Base-by-base conservation (phyloP, 1,140 invertebrate species). In the Drosophila pruinosa region DNA sequence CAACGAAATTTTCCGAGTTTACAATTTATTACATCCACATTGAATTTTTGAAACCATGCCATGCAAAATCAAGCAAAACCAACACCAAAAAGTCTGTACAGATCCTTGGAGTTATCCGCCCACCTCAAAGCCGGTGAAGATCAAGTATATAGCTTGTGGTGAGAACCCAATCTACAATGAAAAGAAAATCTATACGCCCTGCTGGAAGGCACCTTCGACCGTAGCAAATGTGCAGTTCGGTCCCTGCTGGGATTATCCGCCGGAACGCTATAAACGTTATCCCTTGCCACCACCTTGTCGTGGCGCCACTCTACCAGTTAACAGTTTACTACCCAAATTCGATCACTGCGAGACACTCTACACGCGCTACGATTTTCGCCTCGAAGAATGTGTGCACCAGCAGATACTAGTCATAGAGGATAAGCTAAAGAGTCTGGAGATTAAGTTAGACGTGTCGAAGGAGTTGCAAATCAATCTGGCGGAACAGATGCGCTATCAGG, bases 191-290 rank as follows among this genome's bases (percentile, higher is more conserved):
- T 39, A 68, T n/a, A 22, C 22, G 17, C 45, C 82, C 3, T 88
- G 82, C 39, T 88, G 82, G 82, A 31, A 65, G 5, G 15, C 62
- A n/a, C 82, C 82, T 10, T 17, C 10, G 0, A 24, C 15, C 14
- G 38, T 58, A 4, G 10, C 39, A 0, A n/a, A 78, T 12, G 12
- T 48, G 6, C 39, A 8, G 2, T 72, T 54, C 7, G 83, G 82
- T 2, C 72, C 85, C 7, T 88, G 82, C 47, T 88, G 82, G 82
- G 83, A 88, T 15, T 88, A 82, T 57, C 61, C 77, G 17, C 82
- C 81, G 0, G 48, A 68, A 34, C 73, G 81, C 8, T 78, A 71
- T 14, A 80, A 38, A 31, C 73, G 73, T 6, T 63, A 50, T 0
- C 77, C 81, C 0, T 15, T 62, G 2, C 73, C 81, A 3, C 34